phyloP scores from a whole-genome alignment of 2,888 invertebrate species.

The Apoderus coryli region DNA sequence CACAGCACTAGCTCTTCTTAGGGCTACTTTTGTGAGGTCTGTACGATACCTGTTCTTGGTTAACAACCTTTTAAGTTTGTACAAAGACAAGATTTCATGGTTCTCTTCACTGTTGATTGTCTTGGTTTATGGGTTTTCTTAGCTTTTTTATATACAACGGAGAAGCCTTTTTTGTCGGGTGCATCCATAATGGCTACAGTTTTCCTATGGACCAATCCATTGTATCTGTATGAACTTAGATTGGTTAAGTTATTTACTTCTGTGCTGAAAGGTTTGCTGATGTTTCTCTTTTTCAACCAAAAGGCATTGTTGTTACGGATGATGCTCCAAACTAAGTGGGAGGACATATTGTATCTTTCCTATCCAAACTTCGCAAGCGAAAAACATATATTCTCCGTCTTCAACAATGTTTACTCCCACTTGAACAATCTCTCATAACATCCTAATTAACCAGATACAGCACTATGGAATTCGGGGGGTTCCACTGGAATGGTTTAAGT shows the following conservation, averaged over 20 bases:
- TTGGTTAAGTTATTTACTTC: conserved; percentile 90
- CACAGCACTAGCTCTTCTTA: conserved; percentile 87
- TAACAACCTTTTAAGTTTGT: conserved; percentile 68
- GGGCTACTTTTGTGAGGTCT: conserved; percentile 75
- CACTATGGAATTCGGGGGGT: too few species aligned
- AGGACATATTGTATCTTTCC: too few species aligned
- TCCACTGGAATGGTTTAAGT: too few species aligned
- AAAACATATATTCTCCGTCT: too few species aligned
- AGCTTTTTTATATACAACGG: conserved; percentile 73
- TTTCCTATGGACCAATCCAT: conserved; percentile 85
- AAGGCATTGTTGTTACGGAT: conserved; percentile 78
- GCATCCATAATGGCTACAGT: conserved; percentile 76
- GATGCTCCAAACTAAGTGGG: conserved; percentile 77
- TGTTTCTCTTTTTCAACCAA: conserved; percentile 67
- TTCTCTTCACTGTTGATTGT: conserved; percentile 57
- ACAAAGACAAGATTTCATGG: conserved; percentile 78
- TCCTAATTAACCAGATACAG: too few species aligned
- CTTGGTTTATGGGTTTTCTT: conserved; percentile 59
- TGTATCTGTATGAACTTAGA: conserved; percentile 85
- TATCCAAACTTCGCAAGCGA: too few species aligned
- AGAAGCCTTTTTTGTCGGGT: conserved; percentile 88
- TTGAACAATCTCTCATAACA: too few species aligned
- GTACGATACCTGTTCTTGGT: conserved; percentile 74
- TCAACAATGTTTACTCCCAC: too few species aligned
- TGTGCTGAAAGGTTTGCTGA: conserved; percentile 70